Evolutionary conservation across 92 coral and sea anemone genomes (phyloP).

Genomic region (Palythoa heliodiscus): DNA sequence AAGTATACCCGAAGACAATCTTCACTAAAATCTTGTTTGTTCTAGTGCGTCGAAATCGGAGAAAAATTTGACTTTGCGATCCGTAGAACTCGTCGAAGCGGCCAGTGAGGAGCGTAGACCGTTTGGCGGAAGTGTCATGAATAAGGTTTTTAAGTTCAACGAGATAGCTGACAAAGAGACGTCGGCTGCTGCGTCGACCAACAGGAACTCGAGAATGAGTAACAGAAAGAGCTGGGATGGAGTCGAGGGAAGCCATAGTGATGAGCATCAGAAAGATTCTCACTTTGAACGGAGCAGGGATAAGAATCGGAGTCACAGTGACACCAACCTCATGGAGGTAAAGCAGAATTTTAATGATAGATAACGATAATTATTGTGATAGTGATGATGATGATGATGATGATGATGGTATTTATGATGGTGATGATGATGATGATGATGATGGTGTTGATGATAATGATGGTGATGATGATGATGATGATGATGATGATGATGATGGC

Average conservation of each 20-base stretch:
- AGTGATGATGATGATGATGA: background rate
- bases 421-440: background rate
- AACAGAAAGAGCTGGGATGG: constrained; percentile 93
- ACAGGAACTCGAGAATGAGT: constrained; percentile 32
- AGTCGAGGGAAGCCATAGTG: constrained; percentile 50
- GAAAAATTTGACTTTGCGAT: constrained; percentile 16
- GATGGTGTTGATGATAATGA: background rate
- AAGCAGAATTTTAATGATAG: constrained; percentile 6
- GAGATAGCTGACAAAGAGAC: constrained; percentile 12
- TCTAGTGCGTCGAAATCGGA: background rate
- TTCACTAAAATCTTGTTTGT: background rate
- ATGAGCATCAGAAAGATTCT: constrained; percentile 48
- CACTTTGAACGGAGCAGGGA: constrained; percentile 46
- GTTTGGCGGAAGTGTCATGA: constrained; percentile 31
- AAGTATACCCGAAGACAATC: background rate
- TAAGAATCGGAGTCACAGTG: constrained; percentile 74
- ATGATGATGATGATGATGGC: background rate
- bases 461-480: background rate
- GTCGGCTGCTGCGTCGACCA: background rate
- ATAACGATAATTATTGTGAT: background rate
- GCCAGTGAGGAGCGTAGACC: background rate
- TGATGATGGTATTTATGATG: background rate
- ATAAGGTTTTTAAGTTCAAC: constrained; percentile 26
- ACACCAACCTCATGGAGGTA: constrained; percentile 79
- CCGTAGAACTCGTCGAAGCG: constrained; percentile 17